Evolutionary conservation across 2,113 vertebrate genomes (phyloP).

Genomic region (Sterrhoptilus dennistouni): DNA sequence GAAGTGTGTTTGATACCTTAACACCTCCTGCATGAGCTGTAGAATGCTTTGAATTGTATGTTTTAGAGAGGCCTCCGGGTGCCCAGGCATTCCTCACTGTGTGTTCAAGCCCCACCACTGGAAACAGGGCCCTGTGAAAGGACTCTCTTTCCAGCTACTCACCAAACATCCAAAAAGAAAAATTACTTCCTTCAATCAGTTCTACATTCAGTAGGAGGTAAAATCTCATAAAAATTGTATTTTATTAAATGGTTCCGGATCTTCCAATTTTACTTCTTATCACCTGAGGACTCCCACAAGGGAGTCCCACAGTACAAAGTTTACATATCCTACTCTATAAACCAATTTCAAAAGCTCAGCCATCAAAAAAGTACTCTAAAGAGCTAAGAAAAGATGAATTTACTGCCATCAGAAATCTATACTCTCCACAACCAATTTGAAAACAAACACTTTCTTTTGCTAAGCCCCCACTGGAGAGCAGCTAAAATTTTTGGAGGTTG

Average conservation of each 20-base stretch:
- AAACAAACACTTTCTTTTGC: background rate
- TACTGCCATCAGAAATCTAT: background rate
- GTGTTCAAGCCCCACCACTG: fast-evolving
- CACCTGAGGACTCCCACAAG: background rate
- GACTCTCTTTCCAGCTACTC: background rate
- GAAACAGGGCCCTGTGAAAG: background rate
- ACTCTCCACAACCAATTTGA: background rate
- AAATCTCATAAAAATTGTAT: background rate
- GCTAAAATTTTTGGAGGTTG: background rate
- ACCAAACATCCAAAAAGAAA: background rate
- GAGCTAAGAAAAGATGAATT: background rate
- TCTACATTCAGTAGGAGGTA: background rate
- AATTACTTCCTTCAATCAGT: background rate
- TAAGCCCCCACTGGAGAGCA: background rate
- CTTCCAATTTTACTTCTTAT: background rate
- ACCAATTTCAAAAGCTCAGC: background rate
- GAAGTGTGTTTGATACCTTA: constrained; percentile 2
- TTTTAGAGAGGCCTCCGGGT: background rate
- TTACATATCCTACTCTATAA: background rate
- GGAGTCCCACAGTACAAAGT: background rate
- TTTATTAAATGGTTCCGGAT: background rate
- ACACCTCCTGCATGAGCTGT: background rate
- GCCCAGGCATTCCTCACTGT: background rate
- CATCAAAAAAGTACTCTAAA: background rate
- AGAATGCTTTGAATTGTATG: constrained; percentile 32